phyloP scores from a whole-genome alignment of 2,797 vertebrate species.

The Enoplosus armatus region DNA sequence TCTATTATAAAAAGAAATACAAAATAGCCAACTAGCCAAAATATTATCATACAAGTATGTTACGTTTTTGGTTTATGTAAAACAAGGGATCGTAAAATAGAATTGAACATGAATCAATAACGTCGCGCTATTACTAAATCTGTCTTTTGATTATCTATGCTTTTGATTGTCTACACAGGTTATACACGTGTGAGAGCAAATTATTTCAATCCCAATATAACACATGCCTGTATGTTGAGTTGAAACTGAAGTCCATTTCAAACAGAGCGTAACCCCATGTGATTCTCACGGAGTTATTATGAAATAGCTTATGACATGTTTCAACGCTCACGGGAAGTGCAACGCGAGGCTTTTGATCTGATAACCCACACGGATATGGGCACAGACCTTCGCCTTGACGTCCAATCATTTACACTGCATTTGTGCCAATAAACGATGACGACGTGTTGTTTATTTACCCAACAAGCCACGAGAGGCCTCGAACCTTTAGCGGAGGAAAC shows the following conservation, averaged over 20 bases:
- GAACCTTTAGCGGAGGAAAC: conserved; percentile 31
- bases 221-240: background rate
- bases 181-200: background rate
- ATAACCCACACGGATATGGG: conserved; percentile 32
- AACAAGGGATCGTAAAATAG: background rate
- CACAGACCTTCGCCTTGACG: conserved; percentile 16
- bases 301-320: conserved; percentile 9
- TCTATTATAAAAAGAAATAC: background rate
- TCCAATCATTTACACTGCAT: conserved; percentile 48
- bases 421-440: conserved; percentile 56
- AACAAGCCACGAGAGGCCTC: conserved; percentile 46
- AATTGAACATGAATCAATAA: background rate
- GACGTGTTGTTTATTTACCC: conserved; percentile 71
- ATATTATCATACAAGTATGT: background rate
- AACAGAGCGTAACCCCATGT: background rate
- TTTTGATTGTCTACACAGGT: background rate
- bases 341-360: conserved; percentile 48
- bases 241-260: background rate
- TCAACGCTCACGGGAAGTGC: conserved; percentile 15
- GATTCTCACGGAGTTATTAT: conserved; percentile 23
- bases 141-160: background rate
- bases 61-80: background rate
- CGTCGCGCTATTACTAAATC: background rate
- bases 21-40: background rate
- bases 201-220: too few species aligned